Evolutionary conservation across 1,140 invertebrate species (phyloP), one percentile per base, ranked within the genome.

Genomic region (Drosophila prosaltans): DNA sequence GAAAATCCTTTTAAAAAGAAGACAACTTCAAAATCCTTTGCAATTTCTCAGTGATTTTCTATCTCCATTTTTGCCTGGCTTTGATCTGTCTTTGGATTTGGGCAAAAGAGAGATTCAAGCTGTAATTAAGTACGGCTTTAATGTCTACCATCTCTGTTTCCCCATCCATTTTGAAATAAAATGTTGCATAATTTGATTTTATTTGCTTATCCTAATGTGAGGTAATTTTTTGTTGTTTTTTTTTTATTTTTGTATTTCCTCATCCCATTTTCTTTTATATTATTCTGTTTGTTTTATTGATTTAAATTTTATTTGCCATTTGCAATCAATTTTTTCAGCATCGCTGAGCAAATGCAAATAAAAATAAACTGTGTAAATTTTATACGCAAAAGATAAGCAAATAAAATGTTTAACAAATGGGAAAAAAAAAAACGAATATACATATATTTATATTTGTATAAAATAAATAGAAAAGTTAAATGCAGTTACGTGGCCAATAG

Each of bases 51-150:
- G 32, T 7, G 32, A 36, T 36, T 36, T 36, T 36, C 32, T 36
- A 30, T 36, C 6, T 36, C 6, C 6, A 24, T 16, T 6, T 10
- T 28, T 30, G 16, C 16, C 16, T 30, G 45, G 48, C 54, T 32
- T 62, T 39, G 40, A 41, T 39, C 24, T 36, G 60, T n/a, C 36
- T 26, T 30, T 43, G 3, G 40, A 48, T 24, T 48, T 48, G 9
- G 30, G 30, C 1, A n/a, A 36, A n/a, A 36, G 4, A 59, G 9
- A 24, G 9, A 24, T 26, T 16, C 30, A 59, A 40, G 62, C 62
- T 64, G 62, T 64, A 64, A 64, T 64, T 64, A 64, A 51, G 5
- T 32, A 1, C 51, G 40, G 30, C 62, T 64, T 64, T 54, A 48
- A 59, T 36, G 16, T 51, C 21, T 51, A 2, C 2, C n/a, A 16